Evolutionary conservation across 2,113 vertebrate species (phyloP).

Genomic region (Pelobates fuscus): DNA sequence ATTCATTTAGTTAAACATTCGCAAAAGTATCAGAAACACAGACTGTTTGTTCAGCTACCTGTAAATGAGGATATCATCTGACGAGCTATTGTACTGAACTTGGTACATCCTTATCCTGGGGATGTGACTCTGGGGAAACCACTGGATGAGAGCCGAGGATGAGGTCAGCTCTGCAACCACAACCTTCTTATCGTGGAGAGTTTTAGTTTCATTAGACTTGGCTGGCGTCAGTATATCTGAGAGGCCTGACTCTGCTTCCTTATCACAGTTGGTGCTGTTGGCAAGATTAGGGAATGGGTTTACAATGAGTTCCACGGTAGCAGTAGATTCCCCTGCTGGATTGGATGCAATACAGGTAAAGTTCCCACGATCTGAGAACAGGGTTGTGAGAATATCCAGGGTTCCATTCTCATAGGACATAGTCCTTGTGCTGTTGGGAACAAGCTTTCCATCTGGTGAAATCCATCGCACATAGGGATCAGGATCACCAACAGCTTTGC

Average conservation of each 20-base stretch:
- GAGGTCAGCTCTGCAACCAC: constrained; percentile 83
- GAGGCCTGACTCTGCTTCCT: constrained; percentile 73
- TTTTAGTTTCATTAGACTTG: constrained; percentile 73
- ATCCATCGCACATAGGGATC: constrained; percentile 93
- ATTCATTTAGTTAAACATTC: background rate
- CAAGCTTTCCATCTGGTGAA: constrained; percentile 82
- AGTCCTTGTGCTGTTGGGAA: constrained; percentile 83
- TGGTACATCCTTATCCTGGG: constrained; percentile 89
- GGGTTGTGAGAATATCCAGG: constrained; percentile 78
- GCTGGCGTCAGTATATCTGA: constrained; percentile 89
- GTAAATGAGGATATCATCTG: constrained; percentile 88
- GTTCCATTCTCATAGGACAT: constrained; percentile 86
- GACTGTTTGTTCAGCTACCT: constrained; percentile 66
- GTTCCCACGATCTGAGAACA: constrained; percentile 73
- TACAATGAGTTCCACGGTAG: constrained; percentile 79
- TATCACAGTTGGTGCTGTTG: constrained; percentile 86
- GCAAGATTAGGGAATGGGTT: constrained; percentile 75
- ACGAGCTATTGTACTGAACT: constrained; percentile 94
- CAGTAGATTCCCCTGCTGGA: constrained; percentile 88
- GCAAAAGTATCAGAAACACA: background rate
- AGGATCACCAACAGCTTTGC: constrained; percentile 90
- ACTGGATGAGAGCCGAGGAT: constrained; percentile 86
- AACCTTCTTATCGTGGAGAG: constrained; percentile 67
- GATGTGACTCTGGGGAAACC: constrained; percentile 79
- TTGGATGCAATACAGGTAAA: constrained; percentile 96